Evolutionary conservation across 2,888 invertebrate species (phyloP).

Genomic region (Atrina japonica): DNA sequence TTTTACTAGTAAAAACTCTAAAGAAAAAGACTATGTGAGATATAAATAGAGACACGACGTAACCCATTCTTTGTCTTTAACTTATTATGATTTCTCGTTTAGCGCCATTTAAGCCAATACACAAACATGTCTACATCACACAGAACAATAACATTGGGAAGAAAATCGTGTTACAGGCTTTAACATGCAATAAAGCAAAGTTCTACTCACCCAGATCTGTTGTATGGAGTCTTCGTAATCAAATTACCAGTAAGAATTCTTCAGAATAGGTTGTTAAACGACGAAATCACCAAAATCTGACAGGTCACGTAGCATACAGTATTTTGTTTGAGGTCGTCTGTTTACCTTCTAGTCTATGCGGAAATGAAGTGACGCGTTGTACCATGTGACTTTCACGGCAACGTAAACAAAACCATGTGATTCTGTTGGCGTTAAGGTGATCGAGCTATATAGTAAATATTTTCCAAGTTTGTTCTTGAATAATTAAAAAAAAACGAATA

Average conservation of each 20-base stretch:
- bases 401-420: slow-evolving; percentile 58
- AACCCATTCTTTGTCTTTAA: too few species aligned
- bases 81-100: slow-evolving; percentile 4
- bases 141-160: slow-evolving; percentile 14
- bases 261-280: background rate
- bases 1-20: too few species aligned
- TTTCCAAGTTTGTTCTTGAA: too few species aligned
- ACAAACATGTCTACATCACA: slow-evolving; percentile 20
- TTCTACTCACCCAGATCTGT: background rate
- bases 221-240: background rate
- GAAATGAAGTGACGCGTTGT: slow-evolving; percentile 52
- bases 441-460: too few species aligned
- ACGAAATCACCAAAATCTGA: slow-evolving; percentile 2
- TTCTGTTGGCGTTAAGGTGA: background rate
- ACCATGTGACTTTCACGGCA: slow-evolving; percentile 53
- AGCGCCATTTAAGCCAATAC: slow-evolving; percentile 27
- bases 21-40: too few species aligned
- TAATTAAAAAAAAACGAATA: too few species aligned
- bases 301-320: slow-evolving; percentile 14
- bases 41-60: too few species aligned
- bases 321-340: slow-evolving; percentile 26
- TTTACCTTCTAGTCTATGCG: slow-evolving; percentile 30
- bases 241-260: background rate
- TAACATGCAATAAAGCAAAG: too few species aligned
- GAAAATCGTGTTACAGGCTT: too few species aligned